A percentile compares a stretch with the other conserved stretches of the same genome.
These are phyloP conservation scores for Mellivora capensis DNA, from an alignment of 2,113 vertebrate genomes.

Conservation along the genomic window DNA sequence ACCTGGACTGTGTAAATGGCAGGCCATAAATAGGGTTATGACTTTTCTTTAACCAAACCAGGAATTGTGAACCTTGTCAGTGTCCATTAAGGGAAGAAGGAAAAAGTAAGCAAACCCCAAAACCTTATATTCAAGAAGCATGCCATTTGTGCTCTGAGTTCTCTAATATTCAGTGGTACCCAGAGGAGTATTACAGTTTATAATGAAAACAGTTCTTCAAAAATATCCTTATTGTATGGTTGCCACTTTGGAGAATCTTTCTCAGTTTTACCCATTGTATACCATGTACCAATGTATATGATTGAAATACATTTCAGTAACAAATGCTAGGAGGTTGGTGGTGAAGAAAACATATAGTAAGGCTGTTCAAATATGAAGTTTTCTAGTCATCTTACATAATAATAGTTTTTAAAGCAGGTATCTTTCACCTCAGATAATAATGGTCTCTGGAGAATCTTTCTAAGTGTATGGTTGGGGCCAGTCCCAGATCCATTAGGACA, in stretches of 20 bases:
- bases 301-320: not conserved
- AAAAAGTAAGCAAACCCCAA: not conserved
- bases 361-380: not conserved
- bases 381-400: not conserved
- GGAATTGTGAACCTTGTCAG: not conserved
- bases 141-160: not conserved
- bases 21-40: not conserved
- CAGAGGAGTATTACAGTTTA: not conserved
- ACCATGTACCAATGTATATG: too few relatives aligned
- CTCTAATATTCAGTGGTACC: not conserved
- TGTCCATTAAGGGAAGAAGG: not conserved
- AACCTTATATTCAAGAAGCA: not conserved
- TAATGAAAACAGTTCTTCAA: not conserved
- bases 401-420: not conserved
- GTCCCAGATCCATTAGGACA: not conserved
- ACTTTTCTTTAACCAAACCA: not conserved
- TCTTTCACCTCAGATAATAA: not conserved
- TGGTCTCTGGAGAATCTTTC: not conserved
- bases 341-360: not conserved
- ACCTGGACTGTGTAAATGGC: not conserved
- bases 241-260: not conserved
- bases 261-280: not conserved
- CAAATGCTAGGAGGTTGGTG: not conserved
- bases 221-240: not conserved
- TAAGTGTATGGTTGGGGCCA: not conserved